Conservation (phyloP, 2,113 vertebrate genomes). For the Aix galericulata region DNA sequence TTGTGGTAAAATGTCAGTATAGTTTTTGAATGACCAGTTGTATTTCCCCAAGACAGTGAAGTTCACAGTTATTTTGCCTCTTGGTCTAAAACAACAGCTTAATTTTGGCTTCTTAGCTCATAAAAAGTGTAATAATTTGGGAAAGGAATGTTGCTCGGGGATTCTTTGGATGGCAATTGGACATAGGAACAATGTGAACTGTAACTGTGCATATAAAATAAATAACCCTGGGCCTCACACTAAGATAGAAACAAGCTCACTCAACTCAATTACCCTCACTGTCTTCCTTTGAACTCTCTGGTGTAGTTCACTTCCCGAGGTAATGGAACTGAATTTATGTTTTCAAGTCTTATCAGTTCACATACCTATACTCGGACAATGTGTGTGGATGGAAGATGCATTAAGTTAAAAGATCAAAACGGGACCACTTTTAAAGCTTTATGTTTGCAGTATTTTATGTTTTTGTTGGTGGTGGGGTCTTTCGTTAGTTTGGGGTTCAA, state of each 20-base stretch:
- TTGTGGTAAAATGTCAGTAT: background rate
- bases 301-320: background rate
- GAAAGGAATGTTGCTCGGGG: background rate
- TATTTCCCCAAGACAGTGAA: background rate
- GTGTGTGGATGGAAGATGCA: background rate
- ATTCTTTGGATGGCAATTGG: background rate
- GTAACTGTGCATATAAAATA: conserved; percentile 15
- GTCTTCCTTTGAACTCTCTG: conserved; percentile 45
- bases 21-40: background rate
- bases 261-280: conserved; percentile 9
- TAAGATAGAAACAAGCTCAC: background rate
- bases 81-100: background rate
- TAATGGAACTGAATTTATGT: conserved; percentile 56
- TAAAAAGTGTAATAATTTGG: background rate
- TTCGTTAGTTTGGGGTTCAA: background rate
- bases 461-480: background rate
- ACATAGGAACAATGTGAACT: conserved; percentile 13
- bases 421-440: background rate
- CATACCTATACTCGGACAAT: conserved; percentile 8
- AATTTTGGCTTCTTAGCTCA: conserved; percentile 6
- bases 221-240: conserved; percentile 35
- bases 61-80: background rate
- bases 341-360: conserved; percentile 17
- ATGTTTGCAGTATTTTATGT: background rate
- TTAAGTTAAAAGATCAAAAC: conserved; percentile 17